These are phyloP conservation scores for Antheraea yamamai DNA, from an alignment of 2,888 invertebrate species.

Conservation along the genomic window DNA sequence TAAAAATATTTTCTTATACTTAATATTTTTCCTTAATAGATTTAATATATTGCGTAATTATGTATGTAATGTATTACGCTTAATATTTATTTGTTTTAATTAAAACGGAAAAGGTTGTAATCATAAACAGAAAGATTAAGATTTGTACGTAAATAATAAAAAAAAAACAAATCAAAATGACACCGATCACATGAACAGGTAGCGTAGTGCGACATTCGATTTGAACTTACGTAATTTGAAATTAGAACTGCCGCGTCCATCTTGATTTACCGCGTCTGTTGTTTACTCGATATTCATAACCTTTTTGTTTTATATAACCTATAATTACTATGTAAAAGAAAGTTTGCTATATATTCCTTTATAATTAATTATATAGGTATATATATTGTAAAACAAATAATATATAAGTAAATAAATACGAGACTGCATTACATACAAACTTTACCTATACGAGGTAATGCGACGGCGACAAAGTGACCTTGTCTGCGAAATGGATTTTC, in stretches of 20 bases:
- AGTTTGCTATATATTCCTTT: neutral
- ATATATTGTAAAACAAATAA: neutral
- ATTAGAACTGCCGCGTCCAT: slow-evolving; percentile 12
- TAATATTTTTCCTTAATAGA: neutral
- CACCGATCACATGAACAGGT: slow-evolving; percentile 8
- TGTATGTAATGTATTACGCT: too few relatives aligned
- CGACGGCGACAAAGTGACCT: neutral
- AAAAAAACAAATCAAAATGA: neutral
- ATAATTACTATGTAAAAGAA: neutral
- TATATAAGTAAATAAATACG: neutral
- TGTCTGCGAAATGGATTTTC: slow-evolving; percentile 10
- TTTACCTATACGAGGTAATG: neutral
- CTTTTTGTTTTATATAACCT: neutral
- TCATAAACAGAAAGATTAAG: too few relatives aligned
- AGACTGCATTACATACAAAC: neutral
- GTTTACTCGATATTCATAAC: slow-evolving; percentile 9
- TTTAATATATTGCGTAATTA: neutral
- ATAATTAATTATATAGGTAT: neutral
- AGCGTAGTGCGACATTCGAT: slow-evolving; percentile 16
- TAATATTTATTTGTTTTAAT: too few relatives aligned
- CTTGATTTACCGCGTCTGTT: slow-evolving; percentile 4
- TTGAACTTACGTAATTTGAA: slow-evolving; percentile 24
- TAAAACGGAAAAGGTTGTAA: too few relatives aligned
- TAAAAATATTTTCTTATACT: neutral
- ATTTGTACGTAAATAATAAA: neutral